A percentile compares a stretch with the other conserved stretches of the same genome.
These are phyloP conservation scores for Falco punctatus DNA, from an alignment of 2,113 vertebrate species.

Conservation along the genomic window DNA sequence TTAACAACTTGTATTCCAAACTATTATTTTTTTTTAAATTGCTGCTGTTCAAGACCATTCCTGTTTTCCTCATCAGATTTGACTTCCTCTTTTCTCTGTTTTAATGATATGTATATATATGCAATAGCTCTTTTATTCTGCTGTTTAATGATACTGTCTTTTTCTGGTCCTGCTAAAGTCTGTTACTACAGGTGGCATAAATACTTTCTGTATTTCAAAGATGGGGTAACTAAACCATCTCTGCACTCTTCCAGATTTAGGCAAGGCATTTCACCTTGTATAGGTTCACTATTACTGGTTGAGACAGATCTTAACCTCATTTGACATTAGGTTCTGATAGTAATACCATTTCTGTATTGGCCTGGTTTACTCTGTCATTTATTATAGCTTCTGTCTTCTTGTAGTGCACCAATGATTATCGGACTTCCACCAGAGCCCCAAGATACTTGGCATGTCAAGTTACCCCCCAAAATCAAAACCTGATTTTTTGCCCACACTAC, in stretches of 20 bases:
- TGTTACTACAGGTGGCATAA: neutral
- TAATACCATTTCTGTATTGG: neutral
- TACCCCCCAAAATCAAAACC: neutral
- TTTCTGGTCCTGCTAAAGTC: neutral
- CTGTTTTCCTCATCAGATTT: neutral
- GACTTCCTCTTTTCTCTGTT: neutral
- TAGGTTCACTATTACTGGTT: neutral
- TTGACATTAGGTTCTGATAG: neutral
- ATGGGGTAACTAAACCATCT: neutral
- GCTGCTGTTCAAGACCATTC: neutral
- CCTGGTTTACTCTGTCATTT: neutral
- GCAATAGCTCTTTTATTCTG: neutral
- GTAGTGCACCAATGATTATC: neutral
- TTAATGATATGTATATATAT: neutral
- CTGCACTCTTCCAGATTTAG: neutral
- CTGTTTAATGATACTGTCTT: neutral
- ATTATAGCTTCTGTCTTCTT: neutral
- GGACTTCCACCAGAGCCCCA: neutral
- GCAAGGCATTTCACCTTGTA: neutral
- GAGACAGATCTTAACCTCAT: neutral
- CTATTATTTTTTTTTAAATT: neutral
- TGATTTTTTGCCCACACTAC: neutral
- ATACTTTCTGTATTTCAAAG: neutral
- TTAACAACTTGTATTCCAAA: neutral
- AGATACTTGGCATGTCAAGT: neutral